Evolutionary conservation across 2,113 vertebrate species (phyloP).

Genomic region (Formicarius rufipectus): DNA sequence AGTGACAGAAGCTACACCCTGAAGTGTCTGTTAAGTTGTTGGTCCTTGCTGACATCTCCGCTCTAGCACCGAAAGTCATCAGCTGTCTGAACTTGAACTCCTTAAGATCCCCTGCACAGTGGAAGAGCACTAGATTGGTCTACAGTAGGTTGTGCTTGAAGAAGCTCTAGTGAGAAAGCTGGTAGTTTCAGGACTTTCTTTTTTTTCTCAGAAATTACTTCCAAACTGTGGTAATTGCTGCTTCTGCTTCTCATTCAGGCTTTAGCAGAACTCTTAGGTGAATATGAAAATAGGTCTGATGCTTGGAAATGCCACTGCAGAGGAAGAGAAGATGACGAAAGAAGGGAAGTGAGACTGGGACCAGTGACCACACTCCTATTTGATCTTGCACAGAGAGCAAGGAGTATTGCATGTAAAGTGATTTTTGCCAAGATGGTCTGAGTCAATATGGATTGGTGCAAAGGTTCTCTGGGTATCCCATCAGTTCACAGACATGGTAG

Average conservation of each 20-base stretch:
- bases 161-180: neutral
- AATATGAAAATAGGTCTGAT: neutral
- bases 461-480: neutral
- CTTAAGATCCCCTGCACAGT: neutral
- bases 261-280: neutral
- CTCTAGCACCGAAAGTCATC: neutral
- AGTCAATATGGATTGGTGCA: neutral
- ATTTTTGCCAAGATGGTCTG: neutral
- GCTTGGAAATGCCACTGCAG: neutral
- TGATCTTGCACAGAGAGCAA: neutral
- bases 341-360: neutral
- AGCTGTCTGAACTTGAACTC: neutral
- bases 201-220: neutral
- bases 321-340: neutral
- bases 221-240: neutral
- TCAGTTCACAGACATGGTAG: neutral
- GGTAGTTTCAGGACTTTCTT: neutral
- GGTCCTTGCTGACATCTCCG: neutral
- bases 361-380: neutral
- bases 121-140: neutral
- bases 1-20: neutral
- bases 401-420: neutral
- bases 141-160: neutral
- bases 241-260: neutral
- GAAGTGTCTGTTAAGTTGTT: neutral